Percentiles rank a stretch among this genome's conserved stretches.
Evolutionary conservation across 2,113 vertebrate genomes (phyloP).

Genomic region (Marmota monax): DNA sequence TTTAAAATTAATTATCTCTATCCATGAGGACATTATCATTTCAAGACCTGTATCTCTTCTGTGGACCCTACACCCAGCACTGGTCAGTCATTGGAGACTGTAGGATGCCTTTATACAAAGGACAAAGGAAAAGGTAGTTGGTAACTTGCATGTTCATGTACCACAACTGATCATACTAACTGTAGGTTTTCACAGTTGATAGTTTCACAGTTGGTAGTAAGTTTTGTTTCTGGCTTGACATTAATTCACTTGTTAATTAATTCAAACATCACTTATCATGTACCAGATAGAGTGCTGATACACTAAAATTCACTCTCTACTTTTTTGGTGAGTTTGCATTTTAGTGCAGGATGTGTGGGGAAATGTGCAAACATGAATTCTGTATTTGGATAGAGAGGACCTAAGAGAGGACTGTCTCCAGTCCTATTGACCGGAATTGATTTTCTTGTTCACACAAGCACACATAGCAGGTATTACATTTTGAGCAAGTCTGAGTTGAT

Average conservation of each 20-base stretch:
- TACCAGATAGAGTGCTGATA: background rate
- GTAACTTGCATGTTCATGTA: background rate
- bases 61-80: background rate
- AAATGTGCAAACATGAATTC: background rate
- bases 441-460: background rate
- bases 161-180: background rate
- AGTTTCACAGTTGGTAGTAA: background rate
- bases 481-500: background rate
- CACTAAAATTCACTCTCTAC: background rate
- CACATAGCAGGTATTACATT: background rate
- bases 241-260: background rate
- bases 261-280: background rate
- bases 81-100: background rate
- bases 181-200: background rate
- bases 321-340: background rate
- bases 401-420: background rate
- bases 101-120: background rate
- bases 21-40: background rate
- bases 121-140: background rate
- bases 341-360: background rate
- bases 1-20: background rate
- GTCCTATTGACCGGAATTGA: background rate
- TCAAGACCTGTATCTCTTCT: background rate
- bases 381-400: background rate
- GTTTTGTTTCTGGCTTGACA: slow-evolving; percentile 16